phyloP scores from a whole-genome alignment of 2,888 invertebrate genomes.

The Gymnosoma rotundatum region DNA sequence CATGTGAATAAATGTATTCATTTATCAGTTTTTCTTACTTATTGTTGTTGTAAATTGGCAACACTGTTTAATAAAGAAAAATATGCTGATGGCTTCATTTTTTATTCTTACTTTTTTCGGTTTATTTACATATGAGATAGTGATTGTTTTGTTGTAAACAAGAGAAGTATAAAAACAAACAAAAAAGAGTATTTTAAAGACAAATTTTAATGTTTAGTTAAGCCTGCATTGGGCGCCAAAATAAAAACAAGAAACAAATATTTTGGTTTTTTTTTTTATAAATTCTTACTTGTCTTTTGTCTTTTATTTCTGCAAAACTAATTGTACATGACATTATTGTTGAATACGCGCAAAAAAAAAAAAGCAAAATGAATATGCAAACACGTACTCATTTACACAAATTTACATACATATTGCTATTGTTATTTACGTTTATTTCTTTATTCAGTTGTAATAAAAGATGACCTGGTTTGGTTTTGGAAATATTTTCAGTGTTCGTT shows the following conservation, averaged over 20 bases:
- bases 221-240: slow-evolving; percentile 58
- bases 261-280: slow-evolving; percentile 4
- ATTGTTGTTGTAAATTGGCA: no score
- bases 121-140: slow-evolving; percentile 13
- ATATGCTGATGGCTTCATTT: slow-evolving; percentile 31
- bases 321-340: slow-evolving; percentile 60
- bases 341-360: slow-evolving; percentile 48
- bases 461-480: slow-evolving; percentile 65
- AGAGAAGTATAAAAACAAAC: not conserved
- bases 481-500: slow-evolving; percentile 14
- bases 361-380: not conserved
- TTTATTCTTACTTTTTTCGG: not conserved
- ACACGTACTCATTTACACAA: not conserved
- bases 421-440: slow-evolving; percentile 37
- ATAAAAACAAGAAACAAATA: slow-evolving; percentile 33
- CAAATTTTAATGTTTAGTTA: slow-evolving; percentile 1
- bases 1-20: no score
- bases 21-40: no score
- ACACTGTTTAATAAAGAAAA: slow-evolving; percentile 11
- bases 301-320: slow-evolving; percentile 24
- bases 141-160: slow-evolving; percentile 3
- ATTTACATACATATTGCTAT: slow-evolving; percentile 5
- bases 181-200: not conserved
- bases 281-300: slow-evolving; percentile 35
- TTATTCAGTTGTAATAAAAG: slow-evolving; percentile 58